These are phyloP conservation scores for Salvelinus fontinalis DNA, from an alignment of 2,113 vertebrate genomes.

Conservation along the genomic window DNA sequence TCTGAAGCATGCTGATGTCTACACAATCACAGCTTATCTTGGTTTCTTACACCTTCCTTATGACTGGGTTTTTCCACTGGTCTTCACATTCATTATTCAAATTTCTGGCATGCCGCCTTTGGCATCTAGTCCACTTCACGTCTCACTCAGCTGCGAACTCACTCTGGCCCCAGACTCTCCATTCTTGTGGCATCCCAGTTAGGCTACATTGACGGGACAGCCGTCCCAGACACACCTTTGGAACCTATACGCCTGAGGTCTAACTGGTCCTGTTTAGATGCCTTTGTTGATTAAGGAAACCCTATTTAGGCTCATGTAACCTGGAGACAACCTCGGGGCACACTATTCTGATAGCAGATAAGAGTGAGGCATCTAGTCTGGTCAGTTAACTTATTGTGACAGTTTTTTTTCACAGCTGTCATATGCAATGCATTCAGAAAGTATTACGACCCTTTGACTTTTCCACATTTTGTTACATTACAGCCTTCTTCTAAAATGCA, in stretches of 20 bases:
- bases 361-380: background rate
- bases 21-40: background rate
- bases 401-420: background rate
- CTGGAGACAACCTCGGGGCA: background rate
- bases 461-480: too few species aligned
- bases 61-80: background rate
- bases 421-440: background rate
- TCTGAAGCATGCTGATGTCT: too few species aligned
- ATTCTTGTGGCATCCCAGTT: slow-evolving; percentile 11
- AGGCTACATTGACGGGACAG: background rate
- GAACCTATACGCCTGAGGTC: background rate
- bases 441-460: too few species aligned
- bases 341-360: background rate
- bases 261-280: background rate
- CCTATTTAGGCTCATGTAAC: slow-evolving; percentile 6
- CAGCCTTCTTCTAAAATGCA: too few species aligned
- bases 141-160: background rate
- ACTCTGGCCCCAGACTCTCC: background rate
- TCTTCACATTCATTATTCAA: slow-evolving; percentile 20
- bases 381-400: background rate
- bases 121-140: slow-evolving; percentile 2
- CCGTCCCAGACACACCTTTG: background rate
- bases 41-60: slow-evolving; percentile 13
- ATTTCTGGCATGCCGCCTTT: background rate
- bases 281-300: background rate